Base-by-base conservation (phyloP, 1,140 invertebrate genomes). In the Orchesella cincta region DNA sequence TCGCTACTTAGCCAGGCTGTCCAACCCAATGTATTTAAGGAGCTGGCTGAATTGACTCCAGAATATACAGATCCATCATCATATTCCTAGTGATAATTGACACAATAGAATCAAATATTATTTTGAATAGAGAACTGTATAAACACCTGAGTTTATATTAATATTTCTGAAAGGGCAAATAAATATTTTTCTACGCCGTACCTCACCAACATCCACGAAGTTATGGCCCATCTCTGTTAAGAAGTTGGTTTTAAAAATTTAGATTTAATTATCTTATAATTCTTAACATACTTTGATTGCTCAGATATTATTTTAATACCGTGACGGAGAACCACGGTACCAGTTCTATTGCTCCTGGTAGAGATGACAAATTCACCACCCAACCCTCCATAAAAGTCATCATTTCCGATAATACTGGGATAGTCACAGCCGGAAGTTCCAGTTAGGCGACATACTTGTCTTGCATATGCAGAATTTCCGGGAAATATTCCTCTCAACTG, bases 331-430 rank as follows among this genome's bases (percentile, higher is more conserved):
- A 81, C 80, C 28, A 79, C 76, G 1, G 78, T 81, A 18, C 80
- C 80, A 20, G 78, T 81, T 0, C 80, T 73, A 2, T 75, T 62
- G 54, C 73, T 76, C 23, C 57, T 75, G 0, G 80, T 81, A 26
- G 78, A 79, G 64, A 81, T 81, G 20, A 81, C 80, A 67, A 81
- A 81, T 79, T 81, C 80, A 12, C 80, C 80, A 28, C 80, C 80
- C 64, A 81, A 76, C 34, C 80, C 78, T 1, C 78, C 78, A 52
- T 79, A 80, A 33, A 70, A 80, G 51, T 80, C 76, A 29, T 80
- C 76, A 62, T 78, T 80, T n/a, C 76, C 79, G 35, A 80, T 80
- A 0, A 80, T 46, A 16, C 29, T 39, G 1, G 79, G 79, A 70
- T 80, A 79, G 26, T 81, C 80, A 36, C 80, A 81, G 1, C 80